Evolutionary conservation across 2,888 invertebrate genomes (phyloP).

Genomic region (Cactoblastis cactorum): DNA sequence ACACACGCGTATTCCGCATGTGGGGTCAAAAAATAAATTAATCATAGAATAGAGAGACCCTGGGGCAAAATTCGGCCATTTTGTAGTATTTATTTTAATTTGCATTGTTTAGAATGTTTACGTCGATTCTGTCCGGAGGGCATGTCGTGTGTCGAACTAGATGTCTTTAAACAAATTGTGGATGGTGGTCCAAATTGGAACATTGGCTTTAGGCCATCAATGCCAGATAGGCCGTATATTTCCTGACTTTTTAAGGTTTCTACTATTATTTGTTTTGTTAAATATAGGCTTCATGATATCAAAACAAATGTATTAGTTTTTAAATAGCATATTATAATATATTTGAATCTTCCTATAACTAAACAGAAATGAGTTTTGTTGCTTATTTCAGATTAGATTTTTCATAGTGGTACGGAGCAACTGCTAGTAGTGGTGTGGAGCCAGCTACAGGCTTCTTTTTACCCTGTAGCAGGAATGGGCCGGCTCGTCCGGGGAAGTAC

Average conservation of each 20-base stretch:
- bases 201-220: not conserved
- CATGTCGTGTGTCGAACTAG: conserved; percentile 10
- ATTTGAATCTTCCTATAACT: too few relatives aligned
- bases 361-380: too few relatives aligned
- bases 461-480: too few relatives aligned
- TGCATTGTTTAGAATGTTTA: conserved; percentile 1
- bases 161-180: conserved; percentile 3
- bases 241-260: not conserved
- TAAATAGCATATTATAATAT: too few relatives aligned
- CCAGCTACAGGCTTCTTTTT: too few relatives aligned
- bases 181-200: not conserved
- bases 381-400: too few relatives aligned
- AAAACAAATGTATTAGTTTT: too few relatives aligned
- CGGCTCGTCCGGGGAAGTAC: too few relatives aligned
- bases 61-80: not conserved
- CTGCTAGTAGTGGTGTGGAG: too few relatives aligned
- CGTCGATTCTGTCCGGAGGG: not conserved
- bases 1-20: too few relatives aligned
- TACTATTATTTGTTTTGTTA: not conserved
- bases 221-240: not conserved
- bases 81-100: conserved; percentile 10
- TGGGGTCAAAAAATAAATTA: not conserved
- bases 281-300: too few relatives aligned
- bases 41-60: not conserved
- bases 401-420: too few relatives aligned